Base-by-base conservation (phyloP, 1,140 invertebrate species). In the honey bee (Apis mellifera) region DNA sequence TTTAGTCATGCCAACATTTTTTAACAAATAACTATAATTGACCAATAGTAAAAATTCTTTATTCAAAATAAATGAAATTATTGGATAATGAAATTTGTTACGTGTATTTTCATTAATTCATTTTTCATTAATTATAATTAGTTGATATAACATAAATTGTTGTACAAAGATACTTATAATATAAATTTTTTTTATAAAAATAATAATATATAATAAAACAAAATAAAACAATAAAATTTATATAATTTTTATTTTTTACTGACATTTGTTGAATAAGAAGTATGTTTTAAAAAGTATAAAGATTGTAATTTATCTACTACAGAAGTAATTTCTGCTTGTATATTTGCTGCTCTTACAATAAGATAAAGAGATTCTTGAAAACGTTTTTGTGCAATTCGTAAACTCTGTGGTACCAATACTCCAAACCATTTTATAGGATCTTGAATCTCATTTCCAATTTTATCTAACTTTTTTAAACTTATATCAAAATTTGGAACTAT, bases 351-450 rank as follows among this genome's bases (percentile, higher is more conserved):
- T 89, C 96, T 95, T 4, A 96, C 92, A 70, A 95, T 91, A 92
- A 95, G 94, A 76, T 95, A 95, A n/a, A 96, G 84, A 12, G 95
- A 94, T 83, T 95, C 95, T 88, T 95, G 95, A 89, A 96, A 97
- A 86, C 95, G 93, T 85, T 94, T 95, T 91, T 97, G 96, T 3
- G 96, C 96, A 83, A 94, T 95, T 89, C 95, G 95, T 85, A 97
- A 93, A 92, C 95, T 96, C 88, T 96, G 95, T 4, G 96, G 96
- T 0, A 97, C 96, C 57, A 97, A 91, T 74, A 97, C 94, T 19
- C 97, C 96, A 94, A 97, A 97, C 96, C 96, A 97, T 80, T 95
- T 95, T 32, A 97, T 91, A 8, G 96, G 96, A 92, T 97, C 95
- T 15, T 95, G 92, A 75, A 92, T 92, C 57, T 93, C 90, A 32